Base-by-base conservation (phyloP, 2,113 vertebrate genomes). In the Illadopsis cleaveri region DNA sequence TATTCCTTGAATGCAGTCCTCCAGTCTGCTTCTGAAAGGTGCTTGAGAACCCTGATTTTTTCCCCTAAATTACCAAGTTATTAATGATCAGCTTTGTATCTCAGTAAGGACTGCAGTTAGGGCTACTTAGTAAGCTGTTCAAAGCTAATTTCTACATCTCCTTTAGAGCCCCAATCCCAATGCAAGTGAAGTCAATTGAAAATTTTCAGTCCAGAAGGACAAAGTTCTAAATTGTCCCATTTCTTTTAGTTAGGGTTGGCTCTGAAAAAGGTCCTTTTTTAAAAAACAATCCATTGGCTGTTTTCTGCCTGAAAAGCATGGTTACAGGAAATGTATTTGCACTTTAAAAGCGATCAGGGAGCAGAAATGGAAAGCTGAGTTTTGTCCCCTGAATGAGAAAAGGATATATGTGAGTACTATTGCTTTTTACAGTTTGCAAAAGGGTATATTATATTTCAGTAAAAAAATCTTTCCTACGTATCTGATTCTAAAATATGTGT, bases 1-100 rank as follows among this genome's bases (percentile, higher is more conserved):
- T 95, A 94, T 91, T 88, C 66, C 35, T 90, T 96, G 90, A 96
- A 97, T 93, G 35, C 54, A 77, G 82, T 85, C 66, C 71, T 96
- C 47, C 58, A 68, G 50, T 82, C 54, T 81, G 48, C 40, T 82
- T 71, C 83, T 95, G 53, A 94, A 97, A 93, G n/a, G 85, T 86
- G 60, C 82, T 96, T 96, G 92, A 93, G 85, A 95, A 58, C 6
- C 42, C 62, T 89, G 79, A 54, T 93, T 75, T 93, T 75, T 69
- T 13, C 50, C 31, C 35, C 45, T 76, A 86, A 92, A 93, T 86
- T 82, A 84, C 68, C 70, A 69, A 35, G 40, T 84, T 85, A 86
- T 96, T 95, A 96, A 89, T 76, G 57, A 92, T 79, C 75, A 90
- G 44, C 65, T 86, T 90, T 93, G 42, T 86, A 61, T 70, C 62